phyloP scores from a whole-genome alignment of 2,797 vertebrate species.

The Masticophis lateralis region DNA sequence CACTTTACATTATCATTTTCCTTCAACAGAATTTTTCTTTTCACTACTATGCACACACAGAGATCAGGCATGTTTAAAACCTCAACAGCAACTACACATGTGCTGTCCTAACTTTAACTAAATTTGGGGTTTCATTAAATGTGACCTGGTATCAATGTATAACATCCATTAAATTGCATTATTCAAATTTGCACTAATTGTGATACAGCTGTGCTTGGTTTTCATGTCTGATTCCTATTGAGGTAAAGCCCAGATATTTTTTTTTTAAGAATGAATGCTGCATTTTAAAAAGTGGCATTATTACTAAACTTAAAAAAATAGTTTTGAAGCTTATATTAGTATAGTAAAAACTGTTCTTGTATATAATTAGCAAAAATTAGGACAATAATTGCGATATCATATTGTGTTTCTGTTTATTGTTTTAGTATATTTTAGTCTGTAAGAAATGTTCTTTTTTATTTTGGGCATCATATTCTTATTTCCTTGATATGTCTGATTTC shows the following conservation, averaged over 20 bases:
- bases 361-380: constrained; percentile 21
- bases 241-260: background rate
- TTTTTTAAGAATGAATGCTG: background rate
- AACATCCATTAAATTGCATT: background rate
- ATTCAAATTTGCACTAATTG: background rate
- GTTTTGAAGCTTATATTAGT: background rate
- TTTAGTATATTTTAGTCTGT: constrained; percentile 8
- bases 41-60: background rate
- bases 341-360: constrained; percentile 14
- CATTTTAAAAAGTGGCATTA: background rate
- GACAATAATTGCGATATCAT: constrained; percentile 21
- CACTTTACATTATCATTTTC: background rate
- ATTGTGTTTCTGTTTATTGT: constrained; percentile 1
- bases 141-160: background rate
- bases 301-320: background rate
- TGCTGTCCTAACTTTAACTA: background rate
- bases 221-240: background rate
- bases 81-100: background rate
- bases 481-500: background rate
- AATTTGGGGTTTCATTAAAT: background rate
- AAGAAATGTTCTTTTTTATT: background rate
- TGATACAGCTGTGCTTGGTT: background rate
- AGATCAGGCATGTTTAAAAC: background rate
- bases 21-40: background rate
- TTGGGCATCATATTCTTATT: background rate